A percentile compares a stretch with the other conserved stretches of the same genome.
Conservation (phyloP, 2,888 invertebrate species). For the Drosophila tanythrix region DNA sequence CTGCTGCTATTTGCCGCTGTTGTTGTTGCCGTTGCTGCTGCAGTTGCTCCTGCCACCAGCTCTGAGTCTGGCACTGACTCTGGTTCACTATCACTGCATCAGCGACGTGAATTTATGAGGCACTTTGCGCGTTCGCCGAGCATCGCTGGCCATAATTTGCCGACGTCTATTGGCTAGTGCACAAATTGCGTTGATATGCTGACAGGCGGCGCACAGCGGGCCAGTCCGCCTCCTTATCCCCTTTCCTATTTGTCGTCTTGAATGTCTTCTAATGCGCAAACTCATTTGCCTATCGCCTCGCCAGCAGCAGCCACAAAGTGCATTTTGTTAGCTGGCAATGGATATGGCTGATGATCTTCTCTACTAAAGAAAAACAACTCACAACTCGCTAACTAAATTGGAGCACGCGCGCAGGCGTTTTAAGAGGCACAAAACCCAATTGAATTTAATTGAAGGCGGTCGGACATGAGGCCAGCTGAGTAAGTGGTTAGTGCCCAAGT, state of each 20-base stretch:
- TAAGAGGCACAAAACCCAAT: constrained; percentile 68
- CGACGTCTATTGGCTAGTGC: constrained; percentile 74
- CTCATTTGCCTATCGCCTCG: constrained; percentile 73
- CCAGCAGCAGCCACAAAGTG: constrained; percentile 60
- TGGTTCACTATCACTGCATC: constrained; percentile 74
- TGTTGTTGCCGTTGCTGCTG: constrained; percentile 4
- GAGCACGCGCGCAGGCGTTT: constrained; percentile 78
- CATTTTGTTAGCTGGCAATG: constrained; percentile 59
- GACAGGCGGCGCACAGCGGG: constrained; percentile 74
- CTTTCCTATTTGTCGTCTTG: not conserved
- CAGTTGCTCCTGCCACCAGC: constrained; percentile 34
- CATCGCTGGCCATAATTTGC: constrained; percentile 74
- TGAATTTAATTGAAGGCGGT: constrained; percentile 76
- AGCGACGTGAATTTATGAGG: constrained; percentile 80
- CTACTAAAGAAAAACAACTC: constrained; percentile 2
- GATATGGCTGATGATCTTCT: constrained; percentile 36
- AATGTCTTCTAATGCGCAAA: constrained; percentile 65
- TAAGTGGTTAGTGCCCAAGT: constrained; percentile 4
- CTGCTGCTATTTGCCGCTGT: constrained; percentile 13
- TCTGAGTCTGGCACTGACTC: constrained; percentile 13
- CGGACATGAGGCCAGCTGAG: constrained; percentile 32
- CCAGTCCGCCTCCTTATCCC: not conserved
- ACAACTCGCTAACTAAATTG: constrained; percentile 67
- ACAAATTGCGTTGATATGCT: constrained; percentile 79
- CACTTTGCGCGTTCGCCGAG: constrained; percentile 76